Base-by-base conservation (phyloP, 2,797 vertebrate genomes). In the Margarornis squamiger region DNA sequence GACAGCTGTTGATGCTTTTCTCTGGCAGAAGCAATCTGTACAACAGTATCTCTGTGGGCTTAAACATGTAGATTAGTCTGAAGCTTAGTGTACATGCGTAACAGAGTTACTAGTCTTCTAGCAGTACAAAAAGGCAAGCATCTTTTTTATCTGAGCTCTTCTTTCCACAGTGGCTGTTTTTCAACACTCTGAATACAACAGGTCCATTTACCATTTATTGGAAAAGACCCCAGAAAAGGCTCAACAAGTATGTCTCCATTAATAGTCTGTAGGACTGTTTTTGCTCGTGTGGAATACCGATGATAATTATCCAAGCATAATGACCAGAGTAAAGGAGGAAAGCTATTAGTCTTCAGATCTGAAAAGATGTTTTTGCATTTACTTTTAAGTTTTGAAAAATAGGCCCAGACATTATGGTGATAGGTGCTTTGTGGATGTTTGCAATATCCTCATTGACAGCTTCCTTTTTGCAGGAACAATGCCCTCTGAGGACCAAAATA, bases 401-500 rank as follows among this genome's bases (percentile, higher is more conserved):
- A 36, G 61, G 24, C 10, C 55, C 19, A 55, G 58, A 27, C 4
- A 5, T 75, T 72, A 32, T 18, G 19, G 21, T 65, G 72, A 87
- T 57, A 3, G 7, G 26, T 49, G 13, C 38, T 81, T 67, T 93
- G 59, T 76, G 71, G 24, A 34, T 16, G 23, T 54, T 89, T 88
- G 13, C 48, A 46, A 5, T 41, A 41, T 34, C 30, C 19, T 71
- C 54, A 49, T 8, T 52, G 58, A 61, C 83, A 82, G 21, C 29
- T 90, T 90, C 63, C 29, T 92, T 82, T 91, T 88, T 32, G 48
- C 34, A 79, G 75, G 81, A 94, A 38, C 43, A 65, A 6, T 79
- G 52, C 24, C 52, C 23, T 91, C 84, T 41, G n/a, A 91, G 58
- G 67, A 84, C 38, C 23, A 57, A 81, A 70, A 82, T 58, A 67